Conservation (phyloP, 1,140 invertebrate genomes). For the Olivierus martensii region DNA sequence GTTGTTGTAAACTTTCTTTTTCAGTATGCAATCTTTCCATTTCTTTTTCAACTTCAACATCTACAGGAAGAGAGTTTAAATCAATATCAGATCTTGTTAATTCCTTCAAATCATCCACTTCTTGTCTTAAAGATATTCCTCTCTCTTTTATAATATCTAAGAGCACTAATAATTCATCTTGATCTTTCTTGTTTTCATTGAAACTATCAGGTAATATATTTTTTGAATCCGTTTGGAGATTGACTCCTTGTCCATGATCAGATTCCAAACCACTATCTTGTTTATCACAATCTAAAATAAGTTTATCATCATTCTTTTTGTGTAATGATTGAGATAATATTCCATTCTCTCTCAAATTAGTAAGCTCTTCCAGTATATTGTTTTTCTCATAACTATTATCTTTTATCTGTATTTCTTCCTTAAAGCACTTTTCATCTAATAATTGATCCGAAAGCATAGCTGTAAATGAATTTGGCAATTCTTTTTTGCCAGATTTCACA, state of each 20-base stretch:
- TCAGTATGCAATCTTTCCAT: background rate
- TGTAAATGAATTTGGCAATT: too few relatives aligned
- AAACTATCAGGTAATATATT: background rate
- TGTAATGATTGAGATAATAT: too few relatives aligned
- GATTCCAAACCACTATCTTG: conserved; percentile 16
- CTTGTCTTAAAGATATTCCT: too few relatives aligned
- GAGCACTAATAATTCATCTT: conserved; percentile 8
- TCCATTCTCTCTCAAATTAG: too few relatives aligned
- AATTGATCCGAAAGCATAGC: too few relatives aligned
- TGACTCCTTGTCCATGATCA: conserved; percentile 5
- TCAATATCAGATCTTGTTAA: conserved; percentile 1
- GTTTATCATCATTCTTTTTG: too few relatives aligned
- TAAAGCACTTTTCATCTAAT: too few relatives aligned
- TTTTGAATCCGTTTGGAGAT: background rate
- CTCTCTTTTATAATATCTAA: conserved; percentile 7
- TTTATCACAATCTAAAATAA: conserved; percentile 9
- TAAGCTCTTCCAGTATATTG: too few relatives aligned
- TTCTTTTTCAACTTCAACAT: background rate
- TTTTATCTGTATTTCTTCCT: too few relatives aligned
- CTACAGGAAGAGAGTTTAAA: conserved; percentile 3
- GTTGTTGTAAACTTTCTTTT: background rate
- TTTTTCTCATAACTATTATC: too few relatives aligned
- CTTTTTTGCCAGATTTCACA: too few relatives aligned
- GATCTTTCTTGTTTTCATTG: background rate
- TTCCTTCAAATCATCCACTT: too few relatives aligned